Conservation (phyloP, 1,140 invertebrate species). For the Camponotus vicinus region DNA sequence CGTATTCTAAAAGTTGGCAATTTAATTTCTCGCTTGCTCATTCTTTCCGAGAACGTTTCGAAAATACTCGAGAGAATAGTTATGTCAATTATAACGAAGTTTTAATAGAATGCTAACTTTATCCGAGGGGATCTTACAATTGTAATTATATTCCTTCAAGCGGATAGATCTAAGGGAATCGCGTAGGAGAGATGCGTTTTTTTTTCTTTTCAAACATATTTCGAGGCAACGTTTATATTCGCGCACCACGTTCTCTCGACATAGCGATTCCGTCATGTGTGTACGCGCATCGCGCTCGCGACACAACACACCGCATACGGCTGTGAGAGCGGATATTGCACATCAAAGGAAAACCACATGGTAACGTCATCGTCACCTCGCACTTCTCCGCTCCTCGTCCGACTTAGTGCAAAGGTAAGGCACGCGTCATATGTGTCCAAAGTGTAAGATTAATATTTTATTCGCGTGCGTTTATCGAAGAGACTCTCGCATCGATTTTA, state of each 20-base stretch:
- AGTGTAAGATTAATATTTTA: slow-evolving; percentile 6
- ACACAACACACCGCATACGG: slow-evolving; percentile 18
- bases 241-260: not conserved
- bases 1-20: no score
- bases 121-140: not conserved
- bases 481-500: not conserved
- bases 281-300: not conserved
- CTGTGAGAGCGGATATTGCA: slow-evolving; percentile 67
- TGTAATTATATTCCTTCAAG: not conserved
- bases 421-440: slow-evolving; percentile 7
- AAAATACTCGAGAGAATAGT: not conserved
- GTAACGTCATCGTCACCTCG: slow-evolving; percentile 44
- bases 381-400: no score
- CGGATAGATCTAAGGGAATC: not conserved
- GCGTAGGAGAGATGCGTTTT: not conserved
- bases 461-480: not conserved
- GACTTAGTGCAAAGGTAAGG: not conserved
- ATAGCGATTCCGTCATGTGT: slow-evolving; percentile 12
- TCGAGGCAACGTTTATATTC: not conserved
- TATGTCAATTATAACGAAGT: not conserved
- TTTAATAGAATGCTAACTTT: not conserved
- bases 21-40: no score
- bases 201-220: not conserved
- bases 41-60: not conserved
- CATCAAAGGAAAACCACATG: slow-evolving; percentile 65